These are phyloP conservation scores for Chrysopilus asiliformis DNA, from an alignment of 2,888 invertebrate species.

Conservation along the genomic window DNA sequence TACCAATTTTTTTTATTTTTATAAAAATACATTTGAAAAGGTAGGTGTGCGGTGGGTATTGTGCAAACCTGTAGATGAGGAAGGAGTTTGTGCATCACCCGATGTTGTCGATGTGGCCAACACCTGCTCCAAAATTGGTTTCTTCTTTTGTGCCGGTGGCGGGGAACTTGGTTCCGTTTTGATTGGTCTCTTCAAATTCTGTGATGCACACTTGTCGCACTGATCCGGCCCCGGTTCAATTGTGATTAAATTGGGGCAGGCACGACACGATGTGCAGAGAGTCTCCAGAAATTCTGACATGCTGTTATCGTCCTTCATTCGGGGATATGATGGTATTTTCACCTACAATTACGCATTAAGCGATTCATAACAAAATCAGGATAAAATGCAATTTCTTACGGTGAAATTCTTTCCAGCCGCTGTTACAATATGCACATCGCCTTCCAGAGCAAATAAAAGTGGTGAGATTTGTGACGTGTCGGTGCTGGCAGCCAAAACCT, in stretches of 20 bases:
- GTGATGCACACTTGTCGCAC: constrained; percentile 33
- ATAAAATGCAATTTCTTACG: constrained; percentile 19
- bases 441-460: constrained; percentile 31
- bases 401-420: constrained; percentile 37
- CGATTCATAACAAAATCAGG: constrained; percentile 3
- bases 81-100: too few relatives aligned
- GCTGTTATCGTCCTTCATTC: constrained; percentile 32
- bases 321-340: constrained; percentile 32
- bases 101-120: too few relatives aligned
- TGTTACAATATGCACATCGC: constrained; percentile 36
- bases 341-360: constrained; percentile 21
- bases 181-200: constrained; percentile 20
- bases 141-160: constrained; percentile 25
- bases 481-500: constrained; percentile 34
- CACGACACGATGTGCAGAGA: constrained; percentile 32
- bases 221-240: constrained; percentile 33
- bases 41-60: too few relatives aligned
- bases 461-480: constrained; percentile 33
- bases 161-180: constrained; percentile 22
- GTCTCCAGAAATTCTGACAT: constrained; percentile 33
- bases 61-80: too few relatives aligned
- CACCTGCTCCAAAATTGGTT: constrained; percentile 13
- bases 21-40: too few relatives aligned
- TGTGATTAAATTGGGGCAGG: constrained; percentile 35
- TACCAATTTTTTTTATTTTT: too few relatives aligned